Evolutionary conservation across 2,797 vertebrate genomes (phyloP).

Genomic region (Tiaroga cobitis): DNA sequence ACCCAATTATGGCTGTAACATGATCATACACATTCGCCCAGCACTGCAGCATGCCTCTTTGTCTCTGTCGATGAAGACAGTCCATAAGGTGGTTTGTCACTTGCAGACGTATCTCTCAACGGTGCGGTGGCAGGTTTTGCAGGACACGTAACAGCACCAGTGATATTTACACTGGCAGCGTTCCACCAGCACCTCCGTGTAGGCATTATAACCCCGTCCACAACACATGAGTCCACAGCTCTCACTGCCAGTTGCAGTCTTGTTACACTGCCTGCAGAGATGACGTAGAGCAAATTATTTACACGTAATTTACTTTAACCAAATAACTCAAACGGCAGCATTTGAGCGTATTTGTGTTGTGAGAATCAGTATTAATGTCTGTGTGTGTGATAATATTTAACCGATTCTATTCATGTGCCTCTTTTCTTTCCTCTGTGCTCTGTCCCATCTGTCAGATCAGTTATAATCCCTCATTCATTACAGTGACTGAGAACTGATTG

Average conservation of each 20-base stretch:
- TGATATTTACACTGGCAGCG: constrained; percentile 79
- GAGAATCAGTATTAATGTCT: constrained; percentile 1
- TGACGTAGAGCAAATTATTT: constrained; percentile 1
- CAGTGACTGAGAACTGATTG: constrained; percentile 9
- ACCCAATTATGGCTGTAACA: constrained; percentile 16
- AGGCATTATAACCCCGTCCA: constrained; percentile 79
- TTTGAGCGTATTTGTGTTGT: background rate
- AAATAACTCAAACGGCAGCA: background rate
- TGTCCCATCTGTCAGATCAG: constrained; percentile 24
- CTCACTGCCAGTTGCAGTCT: constrained; percentile 72
- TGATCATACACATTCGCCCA: background rate
- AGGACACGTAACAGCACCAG: constrained; percentile 83
- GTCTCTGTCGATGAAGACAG: background rate
- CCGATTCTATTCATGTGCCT: constrained; percentile 5
- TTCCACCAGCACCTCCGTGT: constrained; percentile 77
- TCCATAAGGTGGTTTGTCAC: constrained; percentile 51
- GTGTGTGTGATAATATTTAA: constrained; percentile 16
- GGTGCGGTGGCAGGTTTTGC: constrained; percentile 73
- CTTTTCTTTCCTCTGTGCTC: background rate
- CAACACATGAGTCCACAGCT: constrained; percentile 80
- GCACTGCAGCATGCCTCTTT: constrained; percentile 1
- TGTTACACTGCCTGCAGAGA: constrained; percentile 77
- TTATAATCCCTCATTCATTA: constrained; percentile 36
- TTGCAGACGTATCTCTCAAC: constrained; percentile 79
- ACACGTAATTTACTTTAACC: background rate